Evolutionary conservation across 2,888 invertebrate genomes (phyloP).

Genomic region (Spisula subtruncata): DNA sequence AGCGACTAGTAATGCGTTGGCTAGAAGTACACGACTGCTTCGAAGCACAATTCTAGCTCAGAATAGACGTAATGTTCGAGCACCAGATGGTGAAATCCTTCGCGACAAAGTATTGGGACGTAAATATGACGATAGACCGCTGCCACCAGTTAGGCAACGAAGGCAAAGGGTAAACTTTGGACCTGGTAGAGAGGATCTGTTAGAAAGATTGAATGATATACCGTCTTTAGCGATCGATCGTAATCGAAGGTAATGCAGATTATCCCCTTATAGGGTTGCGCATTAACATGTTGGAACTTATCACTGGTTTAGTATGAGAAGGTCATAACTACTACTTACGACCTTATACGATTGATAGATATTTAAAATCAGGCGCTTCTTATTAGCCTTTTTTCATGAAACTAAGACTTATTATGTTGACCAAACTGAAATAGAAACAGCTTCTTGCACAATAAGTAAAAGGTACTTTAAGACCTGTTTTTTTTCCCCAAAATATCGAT

Average conservation of each 20-base stretch:
- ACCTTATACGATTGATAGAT: too few relatives aligned
- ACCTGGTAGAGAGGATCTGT: slow-evolving; percentile 52
- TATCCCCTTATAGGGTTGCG: too few relatives aligned
- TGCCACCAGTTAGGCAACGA: slow-evolving; percentile 49
- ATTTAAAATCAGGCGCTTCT: too few relatives aligned
- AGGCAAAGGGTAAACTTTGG: slow-evolving; percentile 43
- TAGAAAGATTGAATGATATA: slow-evolving; percentile 26
- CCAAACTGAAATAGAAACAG: too few relatives aligned
- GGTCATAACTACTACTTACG: too few relatives aligned
- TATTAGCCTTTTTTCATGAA: too few relatives aligned
- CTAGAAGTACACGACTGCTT: slow-evolving; percentile 35
- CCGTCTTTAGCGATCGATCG: not conserved
- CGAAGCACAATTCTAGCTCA: not conserved
- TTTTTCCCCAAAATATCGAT: too few relatives aligned
- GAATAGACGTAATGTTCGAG: not conserved
- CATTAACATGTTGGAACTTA: too few relatives aligned
- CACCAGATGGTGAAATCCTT: slow-evolving; percentile 43
- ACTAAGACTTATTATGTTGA: too few relatives aligned
- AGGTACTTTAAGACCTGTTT: too few relatives aligned
- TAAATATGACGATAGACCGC: slow-evolving; percentile 55
- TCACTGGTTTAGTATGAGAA: too few relatives aligned
- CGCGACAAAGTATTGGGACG: not conserved
- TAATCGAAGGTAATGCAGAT: not conserved
- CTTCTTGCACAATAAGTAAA: too few relatives aligned
- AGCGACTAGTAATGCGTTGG: not conserved